Evolutionary conservation across 2,113 vertebrate species (phyloP).

Genomic region (Phaethornis superciliosus): DNA sequence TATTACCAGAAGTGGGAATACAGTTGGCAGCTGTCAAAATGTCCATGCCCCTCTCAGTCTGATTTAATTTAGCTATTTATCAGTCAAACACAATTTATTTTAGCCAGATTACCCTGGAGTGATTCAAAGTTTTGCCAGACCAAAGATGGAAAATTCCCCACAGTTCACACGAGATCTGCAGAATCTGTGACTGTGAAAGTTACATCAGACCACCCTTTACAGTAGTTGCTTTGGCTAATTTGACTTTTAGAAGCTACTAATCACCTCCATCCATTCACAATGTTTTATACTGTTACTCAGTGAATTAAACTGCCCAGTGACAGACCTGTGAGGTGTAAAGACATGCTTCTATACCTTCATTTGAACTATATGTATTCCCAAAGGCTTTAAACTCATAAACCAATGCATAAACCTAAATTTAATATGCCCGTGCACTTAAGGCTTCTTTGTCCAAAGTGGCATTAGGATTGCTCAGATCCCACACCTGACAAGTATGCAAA

Average conservation of each 20-base stretch:
- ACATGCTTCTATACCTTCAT: fast-evolving
- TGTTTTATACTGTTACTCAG: not conserved
- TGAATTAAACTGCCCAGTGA: not conserved
- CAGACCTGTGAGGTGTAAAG: not conserved
- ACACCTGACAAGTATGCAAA: not conserved
- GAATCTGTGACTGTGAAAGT: not conserved
- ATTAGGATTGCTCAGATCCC: not conserved
- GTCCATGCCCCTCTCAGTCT: not conserved
- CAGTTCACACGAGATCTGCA: not conserved
- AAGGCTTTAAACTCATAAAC: not conserved
- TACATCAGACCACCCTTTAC: not conserved
- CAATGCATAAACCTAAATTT: not conserved
- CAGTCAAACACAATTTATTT: not conserved
- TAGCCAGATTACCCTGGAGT: not conserved
- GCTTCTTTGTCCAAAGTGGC: not conserved
- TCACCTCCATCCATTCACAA: not conserved
- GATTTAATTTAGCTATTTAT: not conserved
- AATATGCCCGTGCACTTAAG: not conserved
- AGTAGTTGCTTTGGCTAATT: not conserved
- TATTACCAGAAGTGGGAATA: not conserved
- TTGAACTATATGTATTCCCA: not conserved
- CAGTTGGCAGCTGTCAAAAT: not conserved
- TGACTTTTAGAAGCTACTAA: not conserved
- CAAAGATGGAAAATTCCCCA: fast-evolving
- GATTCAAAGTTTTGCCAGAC: not conserved